Conservation (phyloP, 2,797 vertebrate genomes). For the Rallus crepitans region DNA sequence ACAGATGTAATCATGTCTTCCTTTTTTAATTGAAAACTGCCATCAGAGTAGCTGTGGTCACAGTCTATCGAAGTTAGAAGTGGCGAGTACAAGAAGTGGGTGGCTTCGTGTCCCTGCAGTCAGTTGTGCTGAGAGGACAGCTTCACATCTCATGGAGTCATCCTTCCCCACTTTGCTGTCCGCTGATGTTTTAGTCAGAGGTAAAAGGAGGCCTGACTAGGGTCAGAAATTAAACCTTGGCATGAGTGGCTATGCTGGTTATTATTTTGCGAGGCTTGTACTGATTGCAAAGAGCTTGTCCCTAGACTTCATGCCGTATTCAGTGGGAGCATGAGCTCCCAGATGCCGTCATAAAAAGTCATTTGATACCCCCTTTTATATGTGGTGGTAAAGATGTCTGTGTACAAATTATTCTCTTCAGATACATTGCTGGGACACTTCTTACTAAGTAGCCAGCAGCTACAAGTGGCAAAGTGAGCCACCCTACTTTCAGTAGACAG, state of each 20-base stretch:
- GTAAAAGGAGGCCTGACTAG: neutral
- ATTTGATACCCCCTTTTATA: neutral
- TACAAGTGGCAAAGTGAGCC: neutral
- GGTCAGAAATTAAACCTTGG: neutral
- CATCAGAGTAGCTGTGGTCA: neutral
- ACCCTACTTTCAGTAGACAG: neutral
- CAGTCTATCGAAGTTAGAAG: neutral
- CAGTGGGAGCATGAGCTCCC: neutral
- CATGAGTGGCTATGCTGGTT: neutral
- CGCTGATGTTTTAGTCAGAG: neutral
- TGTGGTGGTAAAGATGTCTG: neutral
- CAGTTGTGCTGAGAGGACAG: neutral
- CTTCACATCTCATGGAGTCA: neutral
- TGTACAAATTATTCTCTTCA: accelerated
- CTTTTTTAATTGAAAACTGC: neutral
- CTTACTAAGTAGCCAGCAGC: neutral
- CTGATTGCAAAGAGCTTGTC: neutral
- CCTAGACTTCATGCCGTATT: neutral
- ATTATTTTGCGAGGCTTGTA: neutral
- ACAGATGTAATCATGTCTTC: neutral
- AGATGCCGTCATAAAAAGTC: neutral
- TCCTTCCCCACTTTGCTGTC: neutral
- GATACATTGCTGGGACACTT: neutral
- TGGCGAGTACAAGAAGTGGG: neutral
- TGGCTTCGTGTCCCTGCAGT: neutral